These are phyloP conservation scores for Micrasema longulum DNA, from an alignment of 1,140 invertebrate genomes.

Conservation along the genomic window DNA sequence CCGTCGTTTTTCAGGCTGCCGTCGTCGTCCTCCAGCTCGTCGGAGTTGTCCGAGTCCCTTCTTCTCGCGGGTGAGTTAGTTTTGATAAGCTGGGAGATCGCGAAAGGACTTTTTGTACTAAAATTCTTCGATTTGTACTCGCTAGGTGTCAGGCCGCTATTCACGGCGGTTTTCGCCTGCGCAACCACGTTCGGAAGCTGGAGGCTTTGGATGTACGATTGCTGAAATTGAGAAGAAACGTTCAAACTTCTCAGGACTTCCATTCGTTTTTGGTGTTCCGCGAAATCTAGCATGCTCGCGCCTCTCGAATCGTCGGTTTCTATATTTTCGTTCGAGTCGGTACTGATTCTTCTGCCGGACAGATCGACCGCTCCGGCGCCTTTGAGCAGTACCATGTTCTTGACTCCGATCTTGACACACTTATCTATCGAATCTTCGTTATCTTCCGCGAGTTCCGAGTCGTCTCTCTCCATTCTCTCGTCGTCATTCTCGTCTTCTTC, in stretches of 20 bases:
- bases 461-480: slow-evolving; percentile 43
- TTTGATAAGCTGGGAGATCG: slow-evolving; percentile 68
- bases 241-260: slow-evolving; percentile 40
- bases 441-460: slow-evolving; percentile 56
- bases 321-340: slow-evolving; percentile 67
- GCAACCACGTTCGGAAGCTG: slow-evolving; percentile 56
- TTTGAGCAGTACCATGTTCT: slow-evolving; percentile 66
- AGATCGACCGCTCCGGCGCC: slow-evolving; percentile 63
- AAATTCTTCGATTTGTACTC: slow-evolving; percentile 61
- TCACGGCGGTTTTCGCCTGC: slow-evolving; percentile 34
- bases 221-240: slow-evolving; percentile 59
- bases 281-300: slow-evolving; percentile 41
- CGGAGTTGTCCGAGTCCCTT: slow-evolving; percentile 65
- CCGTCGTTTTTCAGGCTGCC: slow-evolving; percentile 36
- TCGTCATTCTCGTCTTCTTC: slow-evolving; percentile 19
- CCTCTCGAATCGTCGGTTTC: slow-evolving; percentile 53
- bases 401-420: slow-evolving; percentile 63
- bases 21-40: slow-evolving; percentile 61
- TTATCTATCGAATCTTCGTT: slow-evolving; percentile 57
- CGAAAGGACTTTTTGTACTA: slow-evolving; percentile 69
- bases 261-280: slow-evolving; percentile 49
- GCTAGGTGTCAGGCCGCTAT: slow-evolving; percentile 41
- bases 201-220: slow-evolving; percentile 66
- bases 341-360: slow-evolving; percentile 62
- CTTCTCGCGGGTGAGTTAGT: slow-evolving; percentile 67